phyloP scores from a whole-genome alignment of 1,140 invertebrate species.

The Latrodectus geometricus region DNA sequence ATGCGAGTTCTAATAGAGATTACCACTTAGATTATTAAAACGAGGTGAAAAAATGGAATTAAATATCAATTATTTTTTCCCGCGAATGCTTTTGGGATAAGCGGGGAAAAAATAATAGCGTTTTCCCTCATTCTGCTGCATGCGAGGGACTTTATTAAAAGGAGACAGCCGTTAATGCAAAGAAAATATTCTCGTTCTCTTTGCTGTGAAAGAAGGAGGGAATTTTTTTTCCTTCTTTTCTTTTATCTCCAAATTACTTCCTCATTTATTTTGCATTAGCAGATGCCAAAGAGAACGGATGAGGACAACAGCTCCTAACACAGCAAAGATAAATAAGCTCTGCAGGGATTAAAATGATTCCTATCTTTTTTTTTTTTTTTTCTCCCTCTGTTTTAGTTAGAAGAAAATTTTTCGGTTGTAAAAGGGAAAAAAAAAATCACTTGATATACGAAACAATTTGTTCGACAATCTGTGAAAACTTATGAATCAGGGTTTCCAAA shows the following conservation, averaged over 20 bases:
- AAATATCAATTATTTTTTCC: slow-evolving; percentile 1
- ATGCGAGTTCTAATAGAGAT: neutral
- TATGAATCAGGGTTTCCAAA: too few species aligned
- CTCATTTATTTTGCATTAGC: slow-evolving; percentile 1
- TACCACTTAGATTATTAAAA: slow-evolving; percentile 2
- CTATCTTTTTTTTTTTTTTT: neutral
- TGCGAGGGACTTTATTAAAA: slow-evolving; percentile 6
- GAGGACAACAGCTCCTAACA: neutral
- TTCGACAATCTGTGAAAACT: too few species aligned
- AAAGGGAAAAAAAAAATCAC: neutral
- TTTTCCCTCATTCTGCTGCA: neutral
- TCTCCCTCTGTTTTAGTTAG: too few species aligned
- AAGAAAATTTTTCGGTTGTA: too few species aligned
- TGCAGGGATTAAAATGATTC: neutral
- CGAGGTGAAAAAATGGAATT: neutral
- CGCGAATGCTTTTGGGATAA: neutral
- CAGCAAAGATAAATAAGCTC: neutral
- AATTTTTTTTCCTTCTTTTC: neutral
- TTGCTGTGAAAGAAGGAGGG: neutral
- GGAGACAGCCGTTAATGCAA: slow-evolving; percentile 11
- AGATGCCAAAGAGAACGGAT: neutral
- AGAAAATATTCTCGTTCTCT: slow-evolving; percentile 19
- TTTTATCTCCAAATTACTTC: neutral
- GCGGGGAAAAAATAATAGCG: neutral
- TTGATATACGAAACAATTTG: too few species aligned